Evolutionary conservation across 2,113 vertebrate genomes (phyloP), one percentile per base, ranked within the genome.

Genomic region (Polypterus senegalus): DNA sequence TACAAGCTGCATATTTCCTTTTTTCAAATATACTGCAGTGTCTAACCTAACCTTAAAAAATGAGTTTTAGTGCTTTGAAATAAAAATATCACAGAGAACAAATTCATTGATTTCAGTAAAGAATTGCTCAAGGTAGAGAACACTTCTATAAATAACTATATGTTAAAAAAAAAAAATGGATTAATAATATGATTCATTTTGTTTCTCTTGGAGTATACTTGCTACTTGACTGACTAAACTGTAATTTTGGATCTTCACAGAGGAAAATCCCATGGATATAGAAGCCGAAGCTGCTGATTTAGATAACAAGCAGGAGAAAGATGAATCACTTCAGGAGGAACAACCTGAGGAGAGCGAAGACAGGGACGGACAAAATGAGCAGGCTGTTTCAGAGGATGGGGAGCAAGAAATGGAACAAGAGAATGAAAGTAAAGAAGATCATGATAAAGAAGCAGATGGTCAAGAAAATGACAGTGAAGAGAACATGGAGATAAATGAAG

Each of bases 181-280:
- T 27, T 27, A 27, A 27, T 27, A 27, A 27, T 27, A 27, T 27
- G 27, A 27, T 27, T 27, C 27, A 27, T 27, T 27, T 27, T 27
- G 27, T 27, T 27, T 27, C 27, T 27, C 27, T 27, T 27, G 27
- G 27, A 27, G 27, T 27, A 27, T 27, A 27, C 27, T 27, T 27
- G 27, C 27, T 27, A 27, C 27, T 27, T 27, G 27, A 27, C 27
- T 27, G 27, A 27, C 2, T 27, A 27, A 27, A 27, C 27, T 27
- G 27, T 27, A 27, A 27, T 27, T 27, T 27, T 27, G 27, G 27
- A 27, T 27, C 57, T 82, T 76, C 47, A 7, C 62, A 88, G 90
- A 83, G 68, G 88, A 91, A 51, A 93, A 91, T 78, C 85, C 87
- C 9, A 85, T 92, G 60, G 91, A 94, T 66, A 83, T 94, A 45